Conservation (phyloP, 2,888 invertebrate genomes). For the Chymomyza amoena region DNA sequence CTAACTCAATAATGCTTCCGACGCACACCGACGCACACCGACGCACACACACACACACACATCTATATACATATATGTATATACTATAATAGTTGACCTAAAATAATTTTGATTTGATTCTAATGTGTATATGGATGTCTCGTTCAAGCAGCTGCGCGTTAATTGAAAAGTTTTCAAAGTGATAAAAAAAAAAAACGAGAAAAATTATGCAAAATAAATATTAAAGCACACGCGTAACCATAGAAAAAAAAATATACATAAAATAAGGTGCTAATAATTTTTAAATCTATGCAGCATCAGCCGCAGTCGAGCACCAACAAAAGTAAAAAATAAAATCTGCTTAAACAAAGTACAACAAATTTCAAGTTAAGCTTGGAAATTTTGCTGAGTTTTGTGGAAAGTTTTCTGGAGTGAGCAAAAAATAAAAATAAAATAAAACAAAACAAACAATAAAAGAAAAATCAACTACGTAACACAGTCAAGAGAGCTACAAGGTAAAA, state of each 20-base stretch:
- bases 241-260: constrained; percentile 14
- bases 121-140: neutral
- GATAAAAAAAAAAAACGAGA: constrained; percentile 23
- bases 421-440: constrained; percentile 18
- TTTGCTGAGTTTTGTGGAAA: constrained; percentile 29
- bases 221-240: constrained; percentile 46
- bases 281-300: neutral
- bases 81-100: neutral
- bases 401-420: constrained; percentile 27
- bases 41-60: constrained; percentile 9
- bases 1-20: constrained; percentile 6
- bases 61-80: neutral
- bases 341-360: constrained; percentile 5
- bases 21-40: constrained; percentile 1
- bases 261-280: neutral
- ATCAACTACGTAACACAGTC: neutral
- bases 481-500: neutral
- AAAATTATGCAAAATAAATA: constrained; percentile 37
- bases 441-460: constrained; percentile 24
- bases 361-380: neutral
- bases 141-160: constrained; percentile 8
- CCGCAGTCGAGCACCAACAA: neutral
- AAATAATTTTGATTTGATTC: neutral
- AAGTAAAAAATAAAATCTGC: constrained; percentile 12
- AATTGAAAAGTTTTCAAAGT: constrained; percentile 31